phyloP scores from a whole-genome alignment of 2,797 vertebrate species.

The Spea hammondii region DNA sequence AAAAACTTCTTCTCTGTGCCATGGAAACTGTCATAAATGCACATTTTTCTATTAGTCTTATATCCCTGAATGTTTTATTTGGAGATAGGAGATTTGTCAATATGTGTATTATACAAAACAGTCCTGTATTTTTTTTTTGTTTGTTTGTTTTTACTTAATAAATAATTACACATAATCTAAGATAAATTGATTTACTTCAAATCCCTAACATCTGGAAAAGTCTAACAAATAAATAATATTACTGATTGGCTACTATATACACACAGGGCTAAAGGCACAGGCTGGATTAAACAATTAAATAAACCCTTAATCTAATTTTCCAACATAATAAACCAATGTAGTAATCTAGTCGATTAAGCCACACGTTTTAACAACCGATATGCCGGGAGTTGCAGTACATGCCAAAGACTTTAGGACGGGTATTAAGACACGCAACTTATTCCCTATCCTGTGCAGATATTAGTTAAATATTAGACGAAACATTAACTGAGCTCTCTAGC shows the following conservation, averaged over 20 bases:
- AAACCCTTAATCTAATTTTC: neutral
- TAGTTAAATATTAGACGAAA: too few species aligned
- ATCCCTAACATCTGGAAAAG: constrained; percentile 19
- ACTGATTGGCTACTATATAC: neutral
- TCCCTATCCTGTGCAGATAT: too few species aligned
- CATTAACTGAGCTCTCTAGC: too few species aligned
- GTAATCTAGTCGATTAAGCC: too few species aligned
- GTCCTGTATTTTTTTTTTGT: constrained; percentile 12
- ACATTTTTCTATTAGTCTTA: neutral
- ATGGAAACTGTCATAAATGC: too few species aligned
- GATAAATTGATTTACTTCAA: constrained; percentile 27
- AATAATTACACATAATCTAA: constrained; percentile 23
- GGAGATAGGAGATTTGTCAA: neutral
- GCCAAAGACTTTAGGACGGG: too few species aligned
- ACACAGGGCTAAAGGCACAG: neutral
- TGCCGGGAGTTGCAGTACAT: too few species aligned
- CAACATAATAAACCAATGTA: too few species aligned
- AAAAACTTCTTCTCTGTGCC: neutral
- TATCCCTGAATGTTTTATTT: neutral
- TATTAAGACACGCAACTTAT: too few species aligned
- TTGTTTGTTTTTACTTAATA: too few species aligned
- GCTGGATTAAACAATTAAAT: neutral
- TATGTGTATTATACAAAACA: neutral
- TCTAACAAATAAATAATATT: neutral
- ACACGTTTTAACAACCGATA: too few species aligned